Evolutionary conservation across 1,140 invertebrate species (phyloP), one percentile per base, ranked within the genome.

Genomic region (Chionoecetes opilio): DNA sequence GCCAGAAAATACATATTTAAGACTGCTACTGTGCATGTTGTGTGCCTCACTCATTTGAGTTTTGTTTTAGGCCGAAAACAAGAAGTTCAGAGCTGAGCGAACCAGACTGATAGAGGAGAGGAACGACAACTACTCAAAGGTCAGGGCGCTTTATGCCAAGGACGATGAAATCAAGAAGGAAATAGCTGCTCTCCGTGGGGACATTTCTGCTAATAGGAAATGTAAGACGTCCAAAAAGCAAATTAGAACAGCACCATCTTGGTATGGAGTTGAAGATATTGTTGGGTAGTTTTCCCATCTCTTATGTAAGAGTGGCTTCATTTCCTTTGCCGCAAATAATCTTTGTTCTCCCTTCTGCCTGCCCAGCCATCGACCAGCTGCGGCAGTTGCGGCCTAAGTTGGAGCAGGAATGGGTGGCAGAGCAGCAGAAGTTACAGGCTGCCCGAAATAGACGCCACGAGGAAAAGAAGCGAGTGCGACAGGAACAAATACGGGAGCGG

Each of bases 151-250:
- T 3, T 86, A 93, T 75, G 32, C 34, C 37, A 75, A 95, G 82
- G 95, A 95, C 46, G 95, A 95, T 32, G 92, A 91, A 37, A 91
- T 95, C 29, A 95, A 95, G 89, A 95, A 93, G 29, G 88, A 91
- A 87, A 94, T 95, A n/a, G 84, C 86, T 11, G 75, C 37, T 32
- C 32, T 94, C 5, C 82, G 95, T 85, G 92, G 86, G 17, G 89
- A 91, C 29, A 93, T 95, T 29, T 38, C 87, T 29, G 29, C 11
- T 11, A 93, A 46, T 75, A 93, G 84, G 38, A 95, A 93, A 53
- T 37, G 95, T 95, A 95, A 94, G 41, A 75, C 11, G 8, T n/a
- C n/a, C 11, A 75, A 21, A 21, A 75, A n/a, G 63, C n/a, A 75
- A 6, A 21, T 5, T n/a, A 75, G 63, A 75, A 26, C n/a, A n/a